These are phyloP conservation scores for Enteromius radiatus DNA, from an alignment of 2,797 vertebrate species.

Conservation along the genomic window DNA sequence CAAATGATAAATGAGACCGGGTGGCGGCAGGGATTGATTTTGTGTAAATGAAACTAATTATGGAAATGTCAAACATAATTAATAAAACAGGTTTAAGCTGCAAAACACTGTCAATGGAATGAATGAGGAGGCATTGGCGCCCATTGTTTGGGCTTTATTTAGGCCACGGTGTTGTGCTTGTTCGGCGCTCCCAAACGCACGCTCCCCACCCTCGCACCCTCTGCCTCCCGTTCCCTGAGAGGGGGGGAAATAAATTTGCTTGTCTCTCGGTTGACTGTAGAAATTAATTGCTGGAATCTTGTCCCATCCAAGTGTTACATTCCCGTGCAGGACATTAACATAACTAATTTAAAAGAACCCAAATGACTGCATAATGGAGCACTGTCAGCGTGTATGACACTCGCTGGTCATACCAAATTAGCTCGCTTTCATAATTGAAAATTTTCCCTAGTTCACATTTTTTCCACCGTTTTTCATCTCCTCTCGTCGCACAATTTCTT, in stretches of 20 bases:
- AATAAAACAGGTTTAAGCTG: slow-evolving; percentile 92
- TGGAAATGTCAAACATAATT: slow-evolving; percentile 93
- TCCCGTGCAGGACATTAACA: slow-evolving; percentile 99
- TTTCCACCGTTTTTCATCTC: slow-evolving; percentile 72
- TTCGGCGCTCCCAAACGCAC: slow-evolving; percentile 97
- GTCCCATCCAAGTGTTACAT: slow-evolving; percentile 99
- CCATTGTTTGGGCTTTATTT: slow-evolving; percentile 99
- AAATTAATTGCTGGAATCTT: slow-evolving; percentile 99
- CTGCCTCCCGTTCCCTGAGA: slow-evolving; percentile 98
- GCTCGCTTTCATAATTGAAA: slow-evolving; percentile 99
- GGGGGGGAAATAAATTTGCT: slow-evolving; percentile 99
- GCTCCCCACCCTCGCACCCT: slow-evolving; percentile 95
- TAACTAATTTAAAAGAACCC: slow-evolving; percentile 99
- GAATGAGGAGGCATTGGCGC: slow-evolving; percentile 98
- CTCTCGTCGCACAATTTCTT: slow-evolving; percentile 68
- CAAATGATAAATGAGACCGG: slow-evolving; percentile 99
- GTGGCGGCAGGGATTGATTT: slow-evolving; percentile 99
- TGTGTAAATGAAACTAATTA: slow-evolving; percentile 97
- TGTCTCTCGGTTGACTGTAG: slow-evolving; percentile 99
- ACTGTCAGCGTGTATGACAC: slow-evolving; percentile 98
- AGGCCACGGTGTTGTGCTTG: slow-evolving; percentile 99
- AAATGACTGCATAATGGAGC: slow-evolving; percentile 99
- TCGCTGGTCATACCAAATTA: slow-evolving; percentile 99
- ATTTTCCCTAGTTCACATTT: slow-evolving; percentile 79
- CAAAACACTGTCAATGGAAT: slow-evolving; percentile 96